Base-by-base conservation (phyloP, 2,113 vertebrate genomes). In the Columbina picui region DNA sequence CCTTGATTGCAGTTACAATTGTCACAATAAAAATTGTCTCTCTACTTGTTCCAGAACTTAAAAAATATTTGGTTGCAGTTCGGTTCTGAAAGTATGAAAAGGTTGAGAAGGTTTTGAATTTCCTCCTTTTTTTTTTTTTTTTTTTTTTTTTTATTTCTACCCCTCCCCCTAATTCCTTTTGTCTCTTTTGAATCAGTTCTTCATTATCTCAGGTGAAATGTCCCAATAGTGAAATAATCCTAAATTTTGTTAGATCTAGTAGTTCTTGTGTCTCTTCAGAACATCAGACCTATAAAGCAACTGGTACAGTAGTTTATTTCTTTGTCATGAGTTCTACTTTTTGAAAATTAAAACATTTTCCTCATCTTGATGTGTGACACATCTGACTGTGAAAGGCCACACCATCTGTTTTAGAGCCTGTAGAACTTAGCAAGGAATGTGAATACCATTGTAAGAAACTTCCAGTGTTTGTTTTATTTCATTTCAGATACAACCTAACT, bases 341-440 rank as follows among this genome's bases (percentile, higher is more conserved):
- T 89, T 97, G 94, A 94, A 95, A 96, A 97, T 98, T 97, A 97
- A 94, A 89, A 95, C 93, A 94, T 96, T 97, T 97, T 97, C 89
- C 92, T 96, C 87, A 56, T 91, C 92, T 92, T 91, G 74, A 97
- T 97, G 95, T 97, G 94, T 96, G 97, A 95, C 95, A 96, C 97
- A 97, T 98, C 97, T 97, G 89, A 93, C 95, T 95, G 84, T 90
- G 92, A 97, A 94, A 96, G 71, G 32, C 84, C 50, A 95, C 87
- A 82, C 96, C 97, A 97, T 98, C 97, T 98, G 97, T 95, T 97
- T 97, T 94, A 73, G 93, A 65, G 93, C 59, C 94, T 88, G 38
- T 65, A 93, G 90, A 93, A 94, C 43, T 85, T 94, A 90, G 41
- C 60, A 69, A 55, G 63, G 63, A 96, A 93, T 84, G 79, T 88